These are phyloP conservation scores for Calcarius lapponicus DNA, from an alignment of 2,797 vertebrate species.

Conservation along the genomic window DNA sequence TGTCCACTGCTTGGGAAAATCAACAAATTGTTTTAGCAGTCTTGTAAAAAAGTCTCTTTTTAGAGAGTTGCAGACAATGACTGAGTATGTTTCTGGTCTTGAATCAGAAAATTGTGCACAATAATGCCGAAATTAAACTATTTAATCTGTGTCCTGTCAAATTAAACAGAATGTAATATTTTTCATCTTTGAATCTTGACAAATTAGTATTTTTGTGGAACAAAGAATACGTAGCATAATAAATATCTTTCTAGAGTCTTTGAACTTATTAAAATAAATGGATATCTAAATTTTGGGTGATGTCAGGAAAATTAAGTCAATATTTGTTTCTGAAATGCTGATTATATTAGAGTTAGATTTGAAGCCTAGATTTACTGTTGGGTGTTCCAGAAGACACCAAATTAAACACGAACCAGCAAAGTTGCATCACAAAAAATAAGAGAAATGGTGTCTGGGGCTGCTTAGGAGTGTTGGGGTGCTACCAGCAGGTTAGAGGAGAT, in stretches of 20 bases:
- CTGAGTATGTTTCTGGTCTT: background rate
- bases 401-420: background rate
- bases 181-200: conserved; percentile 18
- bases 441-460: background rate
- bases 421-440: background rate
- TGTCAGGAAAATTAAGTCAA: background rate
- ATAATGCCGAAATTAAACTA: background rate
- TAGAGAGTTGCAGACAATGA: background rate
- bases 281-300: background rate
- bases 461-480: background rate
- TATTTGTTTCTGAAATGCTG: background rate
- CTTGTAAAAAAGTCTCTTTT: background rate
- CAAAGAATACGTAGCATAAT: background rate
- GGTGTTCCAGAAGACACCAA: background rate
- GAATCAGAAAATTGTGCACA: background rate
- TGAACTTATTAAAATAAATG: conserved; percentile 16
- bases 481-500: background rate
- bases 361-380: background rate
- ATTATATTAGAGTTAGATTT: background rate
- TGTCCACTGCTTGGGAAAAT: background rate
- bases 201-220: conserved; percentile 10
- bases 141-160: background rate
- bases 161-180: conserved; percentile 1
- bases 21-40: background rate
- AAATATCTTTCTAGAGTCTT: background rate